These are phyloP conservation scores for Euura saliciscinereae DNA, from an alignment of 1,140 invertebrate species.

Conservation along the genomic window DNA sequence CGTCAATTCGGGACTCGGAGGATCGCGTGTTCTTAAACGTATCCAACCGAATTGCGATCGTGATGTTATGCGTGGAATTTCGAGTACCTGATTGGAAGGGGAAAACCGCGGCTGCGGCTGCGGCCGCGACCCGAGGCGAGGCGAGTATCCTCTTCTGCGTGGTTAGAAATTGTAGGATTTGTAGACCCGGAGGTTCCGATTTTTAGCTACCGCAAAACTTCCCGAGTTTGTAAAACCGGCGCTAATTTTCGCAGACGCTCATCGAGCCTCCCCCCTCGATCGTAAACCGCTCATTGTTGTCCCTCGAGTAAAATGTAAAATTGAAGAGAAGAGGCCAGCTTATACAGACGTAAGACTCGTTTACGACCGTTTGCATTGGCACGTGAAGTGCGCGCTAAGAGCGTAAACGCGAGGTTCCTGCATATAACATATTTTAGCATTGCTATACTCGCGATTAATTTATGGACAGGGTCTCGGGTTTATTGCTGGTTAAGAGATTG, in stretches of 20 bases:
- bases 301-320: neutral
- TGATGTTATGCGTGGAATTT: slow-evolving; percentile 5
- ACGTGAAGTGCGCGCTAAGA: slow-evolving; percentile 6
- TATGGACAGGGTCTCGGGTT: slow-evolving; percentile 1
- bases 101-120: too few species aligned
- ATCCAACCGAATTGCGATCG: slow-evolving; percentile 6
- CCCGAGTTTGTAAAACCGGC: too few species aligned
- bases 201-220: too few species aligned
- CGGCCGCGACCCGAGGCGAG: too few species aligned
- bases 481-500: slow-evolving; percentile 1
- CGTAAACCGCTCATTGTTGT: too few species aligned
- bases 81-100: neutral
- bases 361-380: slow-evolving; percentile 1
- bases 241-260: too few species aligned
- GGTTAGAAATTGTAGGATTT: neutral
- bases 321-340: neutral
- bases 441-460: neutral
- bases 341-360: neutral
- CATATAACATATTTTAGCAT: neutral
- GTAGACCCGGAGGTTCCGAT: too few species aligned
- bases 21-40: slow-evolving; percentile 6
- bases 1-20: neutral
- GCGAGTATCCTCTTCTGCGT: neutral
- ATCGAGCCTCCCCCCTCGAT: too few species aligned
- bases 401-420: neutral